A percentile compares a stretch with the other conserved stretches of the same genome.
These are phyloP conservation scores for Vanacampus margaritifer DNA, from an alignment of 2,113 vertebrate genomes.

Conservation along the genomic window DNA sequence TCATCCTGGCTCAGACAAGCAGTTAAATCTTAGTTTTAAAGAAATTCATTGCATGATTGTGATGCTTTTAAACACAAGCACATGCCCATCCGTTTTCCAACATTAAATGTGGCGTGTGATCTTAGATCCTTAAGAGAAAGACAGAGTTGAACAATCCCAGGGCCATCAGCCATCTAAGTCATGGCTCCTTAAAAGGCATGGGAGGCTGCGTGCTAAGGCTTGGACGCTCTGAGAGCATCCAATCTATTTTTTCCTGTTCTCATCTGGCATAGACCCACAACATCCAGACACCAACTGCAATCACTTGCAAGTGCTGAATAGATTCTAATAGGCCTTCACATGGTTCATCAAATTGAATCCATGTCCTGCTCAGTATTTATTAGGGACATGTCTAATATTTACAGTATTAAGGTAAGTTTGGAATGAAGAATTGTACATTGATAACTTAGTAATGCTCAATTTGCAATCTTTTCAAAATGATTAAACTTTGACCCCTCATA, in stretches of 20 bases:
- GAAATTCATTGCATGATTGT: background rate
- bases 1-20: background rate
- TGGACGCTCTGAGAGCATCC: constrained; percentile 40
- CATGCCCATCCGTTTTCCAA: constrained; percentile 11
- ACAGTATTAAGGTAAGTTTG: background rate
- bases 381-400: background rate
- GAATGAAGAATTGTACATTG: background rate
- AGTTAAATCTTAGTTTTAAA: background rate
- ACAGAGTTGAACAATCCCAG: constrained; percentile 43
- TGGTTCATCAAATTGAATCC: constrained; percentile 5
- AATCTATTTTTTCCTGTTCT: constrained; percentile 27
- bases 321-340: constrained; percentile 4
- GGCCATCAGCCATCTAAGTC: constrained; percentile 20
- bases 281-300: constrained; percentile 23
- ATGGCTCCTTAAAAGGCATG: constrained; percentile 68
- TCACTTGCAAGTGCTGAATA: background rate
- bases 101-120: constrained; percentile 17
- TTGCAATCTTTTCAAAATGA: background rate
- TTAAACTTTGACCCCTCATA: background rate
- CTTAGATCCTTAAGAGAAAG: constrained; percentile 9
- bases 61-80: constrained; percentile 25
- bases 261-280: constrained; percentile 19
- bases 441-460: background rate
- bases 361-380: background rate
- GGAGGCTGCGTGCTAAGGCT: constrained; percentile 40